Percentiles rank a stretch among this genome's conserved stretches.
Evolutionary conservation across 1,140 invertebrate species (phyloP).

Genomic region (Drosophila neocordata): DNA sequence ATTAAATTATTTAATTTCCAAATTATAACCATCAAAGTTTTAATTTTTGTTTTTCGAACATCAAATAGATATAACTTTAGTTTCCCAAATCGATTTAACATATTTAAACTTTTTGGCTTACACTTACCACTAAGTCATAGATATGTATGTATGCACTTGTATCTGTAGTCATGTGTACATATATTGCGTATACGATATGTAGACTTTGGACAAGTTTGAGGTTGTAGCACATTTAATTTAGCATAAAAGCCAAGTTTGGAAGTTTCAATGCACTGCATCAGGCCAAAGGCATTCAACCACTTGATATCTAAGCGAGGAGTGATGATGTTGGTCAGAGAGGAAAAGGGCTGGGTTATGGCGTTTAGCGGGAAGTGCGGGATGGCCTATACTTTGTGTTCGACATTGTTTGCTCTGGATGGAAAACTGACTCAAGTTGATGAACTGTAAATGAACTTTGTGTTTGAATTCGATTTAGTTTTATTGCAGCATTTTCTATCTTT

Average conservation of each 20-base stretch:
- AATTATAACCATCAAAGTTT: neutral
- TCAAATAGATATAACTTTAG: neutral
- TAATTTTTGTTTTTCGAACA: neutral
- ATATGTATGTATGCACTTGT: neutral
- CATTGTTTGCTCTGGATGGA: conserved; percentile 33
- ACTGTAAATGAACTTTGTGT: conserved; percentile 64
- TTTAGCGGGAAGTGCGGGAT: neutral
- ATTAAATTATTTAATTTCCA: neutral
- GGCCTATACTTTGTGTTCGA: conserved; percentile 3
- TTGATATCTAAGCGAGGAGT: neutral
- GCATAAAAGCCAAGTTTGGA: conserved; percentile 46
- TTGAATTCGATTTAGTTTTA: conserved; percentile 61
- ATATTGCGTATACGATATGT: neutral
- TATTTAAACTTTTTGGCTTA: neutral
- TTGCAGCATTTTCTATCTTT: conserved; percentile 36
- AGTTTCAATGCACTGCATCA: conserved; percentile 4
- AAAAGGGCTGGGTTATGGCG: neutral
- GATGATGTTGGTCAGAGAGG: neutral
- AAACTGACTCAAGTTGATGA: conserved; percentile 43
- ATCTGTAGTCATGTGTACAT: neutral
- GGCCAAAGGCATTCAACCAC: conserved; percentile 7
- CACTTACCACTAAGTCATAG: neutral
- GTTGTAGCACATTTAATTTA: conserved; percentile 47
- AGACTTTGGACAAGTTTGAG: conserved; percentile 10
- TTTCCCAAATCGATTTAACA: conserved; percentile 1